A percentile compares a stretch with the other conserved stretches of the same genome.
phyloP scores from a whole-genome alignment of 1,140 invertebrate species.

The Drosophila fuyamai region DNA sequence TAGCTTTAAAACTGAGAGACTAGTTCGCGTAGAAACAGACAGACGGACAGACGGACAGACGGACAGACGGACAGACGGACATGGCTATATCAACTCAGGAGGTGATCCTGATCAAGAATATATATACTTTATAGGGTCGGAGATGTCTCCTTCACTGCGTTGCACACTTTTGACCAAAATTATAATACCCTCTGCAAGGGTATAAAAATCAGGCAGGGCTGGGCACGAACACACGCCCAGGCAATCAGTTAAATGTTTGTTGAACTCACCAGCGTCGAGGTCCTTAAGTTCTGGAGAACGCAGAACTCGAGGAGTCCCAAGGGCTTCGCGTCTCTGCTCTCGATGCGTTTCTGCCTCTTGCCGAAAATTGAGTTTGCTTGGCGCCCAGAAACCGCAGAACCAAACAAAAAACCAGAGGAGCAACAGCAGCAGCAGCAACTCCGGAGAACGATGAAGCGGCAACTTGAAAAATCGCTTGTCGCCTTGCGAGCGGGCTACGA shows the following conservation, averaged over 20 bases:
- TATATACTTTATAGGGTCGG: too few species aligned
- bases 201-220: slow-evolving; percentile 65
- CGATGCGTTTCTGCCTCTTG: slow-evolving; percentile 32
- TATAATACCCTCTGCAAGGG: too few species aligned
- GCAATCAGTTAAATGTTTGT: slow-evolving; percentile 85
- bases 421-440: slow-evolving; percentile 13
- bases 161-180: too few species aligned
- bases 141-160: too few species aligned
- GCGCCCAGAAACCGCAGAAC: slow-evolving; percentile 37
- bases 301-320: slow-evolving; percentile 37
- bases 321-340: slow-evolving; percentile 27
- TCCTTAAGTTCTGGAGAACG: slow-evolving; percentile 39
- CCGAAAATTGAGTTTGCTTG: slow-evolving; percentile 68
- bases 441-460: slow-evolving; percentile 67
- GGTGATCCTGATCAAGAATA: too few species aligned
- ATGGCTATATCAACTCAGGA: too few species aligned
- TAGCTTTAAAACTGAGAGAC: too few species aligned
- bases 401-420: slow-evolving; percentile 22
- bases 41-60: too few species aligned
- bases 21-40: too few species aligned
- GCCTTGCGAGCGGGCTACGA: slow-evolving; percentile 39
- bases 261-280: slow-evolving; percentile 71
- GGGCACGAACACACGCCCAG: slow-evolving; percentile 69
- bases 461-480: slow-evolving; percentile 83
- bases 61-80: too few species aligned